phyloP scores from a whole-genome alignment of 2,797 vertebrate genomes.

The Chanos chanos region DNA sequence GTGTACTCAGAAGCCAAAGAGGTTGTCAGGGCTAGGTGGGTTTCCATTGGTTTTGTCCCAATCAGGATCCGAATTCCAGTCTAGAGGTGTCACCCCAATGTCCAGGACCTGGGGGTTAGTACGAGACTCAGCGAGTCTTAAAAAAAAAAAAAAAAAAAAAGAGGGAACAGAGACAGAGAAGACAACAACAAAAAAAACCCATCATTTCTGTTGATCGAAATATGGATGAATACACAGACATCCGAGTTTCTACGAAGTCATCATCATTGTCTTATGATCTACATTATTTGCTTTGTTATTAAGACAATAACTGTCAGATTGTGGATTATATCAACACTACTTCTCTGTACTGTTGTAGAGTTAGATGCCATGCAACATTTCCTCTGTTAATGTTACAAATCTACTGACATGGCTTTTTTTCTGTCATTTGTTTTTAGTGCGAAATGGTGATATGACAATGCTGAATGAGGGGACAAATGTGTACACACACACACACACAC shows the following conservation, averaged over 20 bases:
- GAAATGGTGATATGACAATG: too few species aligned
- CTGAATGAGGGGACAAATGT: too few species aligned
- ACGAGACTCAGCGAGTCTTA: conserved; percentile 87
- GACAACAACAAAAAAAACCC: neutral
- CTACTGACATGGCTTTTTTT: too few species aligned
- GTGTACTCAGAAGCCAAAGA: conserved; percentile 74
- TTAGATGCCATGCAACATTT: neutral
- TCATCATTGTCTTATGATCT: neutral
- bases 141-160: neutral
- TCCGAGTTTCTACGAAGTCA: neutral
- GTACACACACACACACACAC: too few species aligned
- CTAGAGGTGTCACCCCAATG: conserved; percentile 80
- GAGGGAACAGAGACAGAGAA: neutral
- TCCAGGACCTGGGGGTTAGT: conserved; percentile 91
- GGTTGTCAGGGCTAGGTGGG: conserved; percentile 57
- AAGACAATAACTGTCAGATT: neutral
- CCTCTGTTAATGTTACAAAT: too few species aligned
- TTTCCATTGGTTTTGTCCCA: conserved; percentile 70
- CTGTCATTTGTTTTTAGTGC: too few species aligned
- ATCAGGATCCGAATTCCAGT: conserved; percentile 71
- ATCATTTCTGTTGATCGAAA: neutral
- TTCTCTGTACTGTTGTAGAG: too few species aligned
- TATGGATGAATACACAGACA: neutral
- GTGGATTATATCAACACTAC: too few species aligned
- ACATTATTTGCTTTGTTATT: neutral